These are phyloP conservation scores for Trichogramma pretiosum DNA, from an alignment of 1,140 invertebrate genomes.

Conservation along the genomic window DNA sequence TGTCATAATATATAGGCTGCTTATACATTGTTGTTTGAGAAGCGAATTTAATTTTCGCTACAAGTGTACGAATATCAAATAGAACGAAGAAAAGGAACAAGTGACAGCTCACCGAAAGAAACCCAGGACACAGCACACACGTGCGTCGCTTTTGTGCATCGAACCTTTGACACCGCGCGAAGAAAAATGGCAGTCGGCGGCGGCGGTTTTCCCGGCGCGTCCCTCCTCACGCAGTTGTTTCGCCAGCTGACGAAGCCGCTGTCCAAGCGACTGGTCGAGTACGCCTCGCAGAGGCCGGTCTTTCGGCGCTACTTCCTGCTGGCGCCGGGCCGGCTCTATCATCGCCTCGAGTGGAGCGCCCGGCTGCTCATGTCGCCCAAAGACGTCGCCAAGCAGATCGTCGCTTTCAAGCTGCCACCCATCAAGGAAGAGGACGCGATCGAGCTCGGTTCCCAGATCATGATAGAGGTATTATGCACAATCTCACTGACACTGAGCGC, in stretches of 20 bases:
- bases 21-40: too few relatives aligned
- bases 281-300: slow-evolving; percentile 15
- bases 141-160: too few relatives aligned
- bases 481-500: too few relatives aligned
- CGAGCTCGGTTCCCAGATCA: slow-evolving; percentile 20
- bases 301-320: slow-evolving; percentile 21
- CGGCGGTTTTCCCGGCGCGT: slow-evolving; percentile 15
- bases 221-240: slow-evolving; percentile 16
- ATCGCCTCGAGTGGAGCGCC: slow-evolving; percentile 9
- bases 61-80: too few relatives aligned
- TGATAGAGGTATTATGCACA: slow-evolving; percentile 30
- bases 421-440: slow-evolving; percentile 19
- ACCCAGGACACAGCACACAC: too few relatives aligned
- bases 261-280: slow-evolving; percentile 23
- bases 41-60: too few relatives aligned
- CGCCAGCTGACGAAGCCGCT: slow-evolving; percentile 22
- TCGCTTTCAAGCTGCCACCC: neutral
- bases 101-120: too few relatives aligned
- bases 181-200: neutral
- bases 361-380: slow-evolving; percentile 6
- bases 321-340: slow-evolving; percentile 21
- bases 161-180: too few relatives aligned
- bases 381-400: neutral
- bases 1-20: too few relatives aligned
- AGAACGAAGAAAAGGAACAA: too few relatives aligned